phyloP scores from a whole-genome alignment of 2,888 invertebrate species.

The Phyllotreta cruciferae region DNA sequence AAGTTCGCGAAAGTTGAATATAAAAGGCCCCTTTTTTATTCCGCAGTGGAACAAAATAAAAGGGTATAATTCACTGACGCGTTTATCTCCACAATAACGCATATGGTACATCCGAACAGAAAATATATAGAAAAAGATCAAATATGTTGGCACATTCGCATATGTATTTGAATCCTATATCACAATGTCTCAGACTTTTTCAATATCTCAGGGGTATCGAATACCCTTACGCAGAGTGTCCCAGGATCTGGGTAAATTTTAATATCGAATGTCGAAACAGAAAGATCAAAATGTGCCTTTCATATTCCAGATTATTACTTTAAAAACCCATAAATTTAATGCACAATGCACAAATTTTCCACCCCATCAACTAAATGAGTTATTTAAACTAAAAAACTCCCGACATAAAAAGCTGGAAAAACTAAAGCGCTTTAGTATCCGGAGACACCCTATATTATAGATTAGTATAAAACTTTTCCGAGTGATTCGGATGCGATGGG shows the following conservation, averaged over 20 bases:
- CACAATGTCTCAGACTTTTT: conserved; percentile 46
- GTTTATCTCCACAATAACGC: conserved; percentile 18
- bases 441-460: conserved; percentile 43
- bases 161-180: conserved; percentile 42
- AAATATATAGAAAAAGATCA: conserved; percentile 36
- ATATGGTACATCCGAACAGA: conserved; percentile 23
- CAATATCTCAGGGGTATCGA: conserved; percentile 52
- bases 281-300: no score
- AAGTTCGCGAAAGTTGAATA: no score
- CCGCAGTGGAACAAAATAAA: conserved; percentile 7
- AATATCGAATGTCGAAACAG: no score
- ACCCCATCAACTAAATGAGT: no score
- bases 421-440: no score
- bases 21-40: conserved; percentile 15
- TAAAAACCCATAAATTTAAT: no score
- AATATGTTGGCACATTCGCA: conserved; percentile 43
- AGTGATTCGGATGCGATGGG: conserved; percentile 48
- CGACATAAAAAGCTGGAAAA: no score
- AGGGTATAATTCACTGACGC: conserved; percentile 7
- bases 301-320: no score
- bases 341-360: no score
- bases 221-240: conserved; percentile 25
- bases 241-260: no score
- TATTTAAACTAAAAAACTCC: no score
- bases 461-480: conserved; percentile 48